These are phyloP conservation scores for Rafetus swinhoei DNA, from an alignment of 2,113 vertebrate genomes.

Conservation along the genomic window DNA sequence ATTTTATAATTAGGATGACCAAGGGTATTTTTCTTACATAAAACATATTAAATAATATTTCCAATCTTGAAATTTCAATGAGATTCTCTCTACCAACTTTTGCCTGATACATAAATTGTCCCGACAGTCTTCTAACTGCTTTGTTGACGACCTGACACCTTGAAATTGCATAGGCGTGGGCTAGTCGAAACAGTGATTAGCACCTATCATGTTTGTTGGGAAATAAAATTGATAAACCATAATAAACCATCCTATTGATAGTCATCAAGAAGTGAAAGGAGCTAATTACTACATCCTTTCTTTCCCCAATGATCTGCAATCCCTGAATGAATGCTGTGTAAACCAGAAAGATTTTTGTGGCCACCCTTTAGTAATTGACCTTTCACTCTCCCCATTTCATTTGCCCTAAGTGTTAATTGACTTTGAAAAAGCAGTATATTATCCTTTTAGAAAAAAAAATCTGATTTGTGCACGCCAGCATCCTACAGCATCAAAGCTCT, in stretches of 20 bases:
- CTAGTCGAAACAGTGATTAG: constrained; percentile 27
- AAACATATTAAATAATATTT: constrained; percentile 3
- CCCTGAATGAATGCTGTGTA: constrained; percentile 72
- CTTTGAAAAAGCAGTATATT: constrained; percentile 86
- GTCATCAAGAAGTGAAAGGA: constrained; percentile 76
- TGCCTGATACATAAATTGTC: constrained; percentile 31
- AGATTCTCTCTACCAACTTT: constrained; percentile 28
- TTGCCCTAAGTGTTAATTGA: constrained; percentile 86
- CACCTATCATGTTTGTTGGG: constrained; percentile 1
- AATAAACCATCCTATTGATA: constrained; percentile 72
- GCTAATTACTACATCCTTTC: constrained; percentile 80
- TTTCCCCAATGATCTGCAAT: constrained; percentile 71
- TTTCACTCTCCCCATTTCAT: constrained; percentile 81
- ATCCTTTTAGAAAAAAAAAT: constrained; percentile 74
- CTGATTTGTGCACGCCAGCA: constrained; percentile 78
- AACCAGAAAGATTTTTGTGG: constrained; percentile 74
- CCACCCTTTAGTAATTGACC: constrained; percentile 80
- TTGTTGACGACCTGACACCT: background rate
- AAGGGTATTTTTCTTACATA: constrained; percentile 12
- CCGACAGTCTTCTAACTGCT: background rate
- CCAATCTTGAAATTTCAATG: constrained; percentile 19
- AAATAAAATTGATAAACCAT: constrained; percentile 71
- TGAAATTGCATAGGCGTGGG: background rate
- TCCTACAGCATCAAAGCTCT: constrained; percentile 78
- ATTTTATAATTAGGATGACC: background rate